Evolutionary conservation across 1,140 invertebrate genomes (phyloP).

Genomic region (Arctopsyche grandis): DNA sequence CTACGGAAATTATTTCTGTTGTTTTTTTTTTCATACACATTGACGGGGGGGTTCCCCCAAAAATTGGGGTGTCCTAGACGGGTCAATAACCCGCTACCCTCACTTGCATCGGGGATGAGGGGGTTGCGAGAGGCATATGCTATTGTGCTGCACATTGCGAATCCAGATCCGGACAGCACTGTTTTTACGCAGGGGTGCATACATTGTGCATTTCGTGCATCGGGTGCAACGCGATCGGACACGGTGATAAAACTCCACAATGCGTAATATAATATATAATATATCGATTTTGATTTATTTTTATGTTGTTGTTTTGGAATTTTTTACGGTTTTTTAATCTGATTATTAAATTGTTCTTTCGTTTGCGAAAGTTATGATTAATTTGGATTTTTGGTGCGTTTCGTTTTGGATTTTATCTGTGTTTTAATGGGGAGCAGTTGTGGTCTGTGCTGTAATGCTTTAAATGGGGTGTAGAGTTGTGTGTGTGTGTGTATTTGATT

Average conservation of each 20-base stretch:
- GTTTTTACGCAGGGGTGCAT: slow-evolving; percentile 7
- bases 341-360: too few relatives aligned
- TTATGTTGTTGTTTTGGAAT: not conserved
- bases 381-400: too few relatives aligned
- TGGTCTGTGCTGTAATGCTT: too few relatives aligned
- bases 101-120: not conserved
- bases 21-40: not conserved
- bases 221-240: not conserved
- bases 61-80: slow-evolving; percentile 7
- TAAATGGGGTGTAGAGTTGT: too few relatives aligned
- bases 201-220: slow-evolving; percentile 1
- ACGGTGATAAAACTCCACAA: not conserved
- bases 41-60: slow-evolving; percentile 33
- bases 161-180: not conserved
- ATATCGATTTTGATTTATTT: too few relatives aligned
- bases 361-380: too few relatives aligned
- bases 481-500: too few relatives aligned
- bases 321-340: not conserved
- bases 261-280: not conserved
- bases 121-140: not conserved
- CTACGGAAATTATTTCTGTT: slow-evolving; percentile 19
- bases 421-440: too few relatives aligned
- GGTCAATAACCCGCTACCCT: slow-evolving; percentile 11
- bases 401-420: too few relatives aligned
- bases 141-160: slow-evolving; percentile 22